Evolutionary conservation across 2,888 invertebrate species (phyloP).

Genomic region (Meteorus colon): DNA sequence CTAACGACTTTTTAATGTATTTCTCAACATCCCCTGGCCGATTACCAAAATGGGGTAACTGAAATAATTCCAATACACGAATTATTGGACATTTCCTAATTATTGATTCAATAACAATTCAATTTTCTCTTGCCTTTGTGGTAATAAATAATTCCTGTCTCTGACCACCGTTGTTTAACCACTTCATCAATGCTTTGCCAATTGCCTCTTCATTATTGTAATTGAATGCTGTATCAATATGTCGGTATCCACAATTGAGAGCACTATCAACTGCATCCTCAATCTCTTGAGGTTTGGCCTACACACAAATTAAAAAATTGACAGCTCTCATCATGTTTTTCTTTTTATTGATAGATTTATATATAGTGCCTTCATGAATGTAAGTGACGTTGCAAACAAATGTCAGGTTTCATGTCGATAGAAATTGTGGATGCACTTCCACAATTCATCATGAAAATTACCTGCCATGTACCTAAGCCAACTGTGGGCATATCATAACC

Average conservation of each 20-base stretch:
- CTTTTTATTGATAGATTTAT: not conserved
- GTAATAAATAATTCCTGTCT: constrained; percentile 85
- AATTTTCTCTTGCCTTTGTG: constrained; percentile 79
- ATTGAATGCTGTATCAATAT: constrained; percentile 87
- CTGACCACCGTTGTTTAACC: constrained; percentile 79
- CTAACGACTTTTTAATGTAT: constrained; percentile 79
- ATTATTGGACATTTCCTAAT: not conserved
- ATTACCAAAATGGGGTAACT: constrained; percentile 83
- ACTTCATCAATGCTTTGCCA: constrained; percentile 80
- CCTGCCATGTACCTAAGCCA: constrained; percentile 85
- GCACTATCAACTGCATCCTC: constrained; percentile 79
- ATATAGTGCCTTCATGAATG: not conserved
- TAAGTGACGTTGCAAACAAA: no score
- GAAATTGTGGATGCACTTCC: constrained; percentile 27
- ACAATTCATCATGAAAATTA: constrained; percentile 59
- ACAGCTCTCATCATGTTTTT: constrained; percentile 12
- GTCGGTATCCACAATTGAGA: constrained; percentile 82
- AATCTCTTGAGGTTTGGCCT: constrained; percentile 80
- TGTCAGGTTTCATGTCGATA: constrained; percentile 12
- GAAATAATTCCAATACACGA: constrained; percentile 55
- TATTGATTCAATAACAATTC: constrained; percentile 8
- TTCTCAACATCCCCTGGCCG: constrained; percentile 80
- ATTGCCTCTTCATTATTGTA: constrained; percentile 87
- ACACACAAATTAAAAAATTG: constrained; percentile 43
- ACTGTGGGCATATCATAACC: constrained; percentile 80